A percentile compares a stretch with the other conserved stretches of the same genome.
These are phyloP conservation scores for Ahaetulla prasina DNA, from an alignment of 2,113 vertebrate genomes.

Conservation along the genomic window DNA sequence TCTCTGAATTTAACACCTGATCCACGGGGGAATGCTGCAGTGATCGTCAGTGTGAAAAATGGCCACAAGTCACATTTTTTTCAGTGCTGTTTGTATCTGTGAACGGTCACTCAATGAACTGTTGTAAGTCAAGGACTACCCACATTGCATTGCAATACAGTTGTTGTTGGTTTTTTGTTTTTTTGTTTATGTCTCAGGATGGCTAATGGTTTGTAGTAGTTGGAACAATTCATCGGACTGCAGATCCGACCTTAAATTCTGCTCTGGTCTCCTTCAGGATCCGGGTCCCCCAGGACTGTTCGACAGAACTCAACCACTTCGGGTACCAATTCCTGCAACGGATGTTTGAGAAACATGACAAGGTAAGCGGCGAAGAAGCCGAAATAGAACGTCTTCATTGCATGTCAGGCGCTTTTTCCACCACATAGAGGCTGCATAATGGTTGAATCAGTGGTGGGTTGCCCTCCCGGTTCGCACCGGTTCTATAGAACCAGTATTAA, in stretches of 20 bases:
- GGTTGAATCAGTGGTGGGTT: too few species aligned
- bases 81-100: not conserved
- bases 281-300: conserved; percentile 78
- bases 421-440: accelerated
- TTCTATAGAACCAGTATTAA: too few species aligned
- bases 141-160: not conserved
- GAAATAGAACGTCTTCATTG: accelerated
- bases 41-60: not conserved
- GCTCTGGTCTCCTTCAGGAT: conserved; percentile 64
- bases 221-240: not conserved
- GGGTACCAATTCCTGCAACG: conserved; percentile 90
- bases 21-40: too few species aligned
- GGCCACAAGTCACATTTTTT: not conserved
- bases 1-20: not conserved
- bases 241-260: not conserved
- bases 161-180: too few species aligned
- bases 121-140: not conserved
- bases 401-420: not conserved
- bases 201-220: not conserved
- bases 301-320: conserved; percentile 84
- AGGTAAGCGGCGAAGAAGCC: conserved; percentile 76
- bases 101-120: not conserved
- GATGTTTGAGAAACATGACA: conserved; percentile 92
- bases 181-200: not conserved
- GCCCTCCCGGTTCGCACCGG: too few species aligned